Conservation (phyloP, 2,888 invertebrate genomes). For the Scaptomyza tumidula region DNA sequence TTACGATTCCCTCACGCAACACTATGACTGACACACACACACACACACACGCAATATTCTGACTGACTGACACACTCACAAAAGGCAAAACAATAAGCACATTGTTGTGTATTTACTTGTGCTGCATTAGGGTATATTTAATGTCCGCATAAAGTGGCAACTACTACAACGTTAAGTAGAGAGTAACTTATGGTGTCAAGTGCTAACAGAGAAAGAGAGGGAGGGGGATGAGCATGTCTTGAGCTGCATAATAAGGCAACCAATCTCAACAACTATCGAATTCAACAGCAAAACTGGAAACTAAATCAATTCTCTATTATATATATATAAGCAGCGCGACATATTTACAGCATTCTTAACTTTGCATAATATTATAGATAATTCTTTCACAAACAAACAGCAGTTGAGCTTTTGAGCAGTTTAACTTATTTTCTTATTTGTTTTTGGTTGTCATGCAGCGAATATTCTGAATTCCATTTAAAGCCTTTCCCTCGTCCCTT, state of each 20-base stretch:
- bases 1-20: constrained; percentile 27
- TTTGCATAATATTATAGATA: no score
- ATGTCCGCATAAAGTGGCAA: constrained; percentile 2
- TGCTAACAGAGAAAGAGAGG: no score
- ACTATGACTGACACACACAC: constrained; percentile 30
- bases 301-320: neutral
- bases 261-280: neutral
- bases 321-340: no score
- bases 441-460: neutral
- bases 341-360: no score
- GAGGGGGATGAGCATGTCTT: no score
- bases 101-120: constrained; percentile 1
- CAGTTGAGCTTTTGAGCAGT: neutral
- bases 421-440: neutral
- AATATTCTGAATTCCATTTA: neutral
- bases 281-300: neutral
- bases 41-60: constrained; percentile 32
- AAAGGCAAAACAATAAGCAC: constrained; percentile 35
- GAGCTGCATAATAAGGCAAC: neutral
- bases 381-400: no score
- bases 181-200: no score
- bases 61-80: neutral
- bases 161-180: neutral
- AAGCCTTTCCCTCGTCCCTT: neutral
- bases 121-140: constrained; percentile 38